A percentile compares a stretch with the other conserved stretches of the same genome.
Conservation (phyloP, 1,140 invertebrate genomes). For the Leptonema lineaticorne region DNA sequence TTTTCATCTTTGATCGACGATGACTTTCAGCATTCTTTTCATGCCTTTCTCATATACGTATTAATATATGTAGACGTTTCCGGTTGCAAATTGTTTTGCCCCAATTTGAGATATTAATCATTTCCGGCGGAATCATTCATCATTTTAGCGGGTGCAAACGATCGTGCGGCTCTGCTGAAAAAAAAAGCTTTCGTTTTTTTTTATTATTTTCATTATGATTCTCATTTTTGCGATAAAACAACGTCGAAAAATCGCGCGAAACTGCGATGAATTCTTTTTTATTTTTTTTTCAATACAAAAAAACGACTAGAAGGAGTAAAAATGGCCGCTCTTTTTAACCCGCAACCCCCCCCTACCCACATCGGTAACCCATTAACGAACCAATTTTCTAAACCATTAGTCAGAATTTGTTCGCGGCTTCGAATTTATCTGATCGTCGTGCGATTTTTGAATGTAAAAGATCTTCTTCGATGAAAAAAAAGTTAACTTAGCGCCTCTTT, state of each 20-base stretch:
- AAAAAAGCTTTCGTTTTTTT: background rate
- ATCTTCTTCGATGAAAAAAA: too few species aligned
- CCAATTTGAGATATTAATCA: slow-evolving; percentile 32
- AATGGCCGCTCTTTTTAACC: background rate
- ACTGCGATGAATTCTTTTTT: background rate
- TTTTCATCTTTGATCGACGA: too few species aligned
- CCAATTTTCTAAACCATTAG: slow-evolving; percentile 32
- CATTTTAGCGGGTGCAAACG: slow-evolving; percentile 26
- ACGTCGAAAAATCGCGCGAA: slow-evolving; percentile 16
- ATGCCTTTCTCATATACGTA: background rate
- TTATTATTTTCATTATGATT: background rate
- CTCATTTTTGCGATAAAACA: background rate
- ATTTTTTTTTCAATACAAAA: too few species aligned
- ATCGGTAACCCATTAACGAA: slow-evolving; percentile 26
- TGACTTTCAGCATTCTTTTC: too few species aligned
- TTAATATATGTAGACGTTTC: background rate
- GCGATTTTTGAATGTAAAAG: slow-evolving; percentile 12
- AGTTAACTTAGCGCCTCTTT: too few species aligned
- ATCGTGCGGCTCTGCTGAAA: background rate
- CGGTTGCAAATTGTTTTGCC: slow-evolving; percentile 11
- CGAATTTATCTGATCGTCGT: slow-evolving; percentile 20
- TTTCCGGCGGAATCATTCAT: slow-evolving; percentile 26
- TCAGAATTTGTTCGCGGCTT: slow-evolving; percentile 13
- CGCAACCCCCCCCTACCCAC: slow-evolving; percentile 15
- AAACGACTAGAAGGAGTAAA: background rate